A percentile compares a stretch with the other conserved stretches of the same genome.
These are phyloP conservation scores for Caenorhabditis zanzibari DNA, from an alignment of 2,888 invertebrate genomes.

Conservation along the genomic window DNA sequence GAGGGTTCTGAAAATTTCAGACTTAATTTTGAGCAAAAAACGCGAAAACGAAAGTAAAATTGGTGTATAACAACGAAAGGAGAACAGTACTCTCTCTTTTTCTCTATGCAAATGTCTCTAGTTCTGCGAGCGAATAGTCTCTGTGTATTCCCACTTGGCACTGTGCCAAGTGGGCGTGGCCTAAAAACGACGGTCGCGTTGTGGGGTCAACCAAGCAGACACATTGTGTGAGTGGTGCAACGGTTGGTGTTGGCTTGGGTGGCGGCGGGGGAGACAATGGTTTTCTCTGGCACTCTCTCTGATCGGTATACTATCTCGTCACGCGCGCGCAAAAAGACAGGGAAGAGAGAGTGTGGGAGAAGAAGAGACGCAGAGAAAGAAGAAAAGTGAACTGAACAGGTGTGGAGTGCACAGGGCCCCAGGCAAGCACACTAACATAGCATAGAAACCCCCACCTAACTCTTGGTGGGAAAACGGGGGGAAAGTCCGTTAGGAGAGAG, in stretches of 20 bases:
- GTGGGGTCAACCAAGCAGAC: not conserved
- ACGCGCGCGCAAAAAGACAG: not conserved
- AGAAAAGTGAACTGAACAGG: constrained; percentile 34
- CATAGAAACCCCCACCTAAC: no score
- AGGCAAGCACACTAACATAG: not conserved
- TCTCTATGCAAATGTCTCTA: constrained; percentile 12
- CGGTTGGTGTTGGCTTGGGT: constrained; percentile 13
- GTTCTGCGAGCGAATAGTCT: not conserved
- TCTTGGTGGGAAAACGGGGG: constrained; percentile 11
- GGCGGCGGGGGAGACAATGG: not conserved
- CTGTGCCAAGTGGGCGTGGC: constrained; percentile 45
- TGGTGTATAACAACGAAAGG: not conserved
- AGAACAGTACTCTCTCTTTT: constrained; percentile 25
- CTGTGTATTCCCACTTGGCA: constrained; percentile 32
- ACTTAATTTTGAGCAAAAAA: not conserved
- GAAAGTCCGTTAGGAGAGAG: constrained; percentile 1
- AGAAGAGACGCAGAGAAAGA: constrained; percentile 11
- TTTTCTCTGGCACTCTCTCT: not conserved
- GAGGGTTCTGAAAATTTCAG: constrained; percentile 13
- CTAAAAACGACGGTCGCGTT: not conserved
- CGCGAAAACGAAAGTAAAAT: not conserved
- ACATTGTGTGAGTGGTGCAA: constrained; percentile 14
- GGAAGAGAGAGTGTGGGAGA: constrained; percentile 8
- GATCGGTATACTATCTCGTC: constrained; percentile 7
- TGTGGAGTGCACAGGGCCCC: constrained; percentile 26